Conservation (phyloP, 2,888 invertebrate species). For the Drosophila peninsularis region DNA sequence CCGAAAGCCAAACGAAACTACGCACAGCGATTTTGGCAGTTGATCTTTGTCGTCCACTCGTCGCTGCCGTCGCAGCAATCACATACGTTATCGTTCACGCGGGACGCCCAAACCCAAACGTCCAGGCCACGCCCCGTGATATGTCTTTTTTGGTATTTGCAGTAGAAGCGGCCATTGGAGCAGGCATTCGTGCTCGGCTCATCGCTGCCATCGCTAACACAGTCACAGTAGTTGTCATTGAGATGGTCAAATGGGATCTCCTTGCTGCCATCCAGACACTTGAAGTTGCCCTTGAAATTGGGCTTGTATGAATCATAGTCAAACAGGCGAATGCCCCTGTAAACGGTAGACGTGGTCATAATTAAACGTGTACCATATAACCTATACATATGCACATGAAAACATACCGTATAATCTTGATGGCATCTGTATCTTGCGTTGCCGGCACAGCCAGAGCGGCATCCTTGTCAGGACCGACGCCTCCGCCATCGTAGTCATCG, state of each 20-base stretch:
- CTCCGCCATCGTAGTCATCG: conserved; percentile 61
- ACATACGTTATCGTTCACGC: conserved; percentile 97
- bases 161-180: conserved; percentile 92
- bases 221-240: conserved; percentile 95
- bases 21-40: conserved; percentile 79
- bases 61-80: conserved; percentile 97
- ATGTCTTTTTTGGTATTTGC: conserved; percentile 86
- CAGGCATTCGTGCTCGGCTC: conserved; percentile 96
- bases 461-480: conserved; percentile 13
- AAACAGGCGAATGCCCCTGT: conserved; percentile 84
- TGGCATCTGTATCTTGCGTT: conserved; percentile 54
- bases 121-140: conserved; percentile 83
- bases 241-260: conserved; percentile 87
- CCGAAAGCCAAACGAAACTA: conserved; percentile 42
- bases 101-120: conserved; percentile 82
- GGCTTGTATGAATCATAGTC: conserved; percentile 85
- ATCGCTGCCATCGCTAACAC: conserved; percentile 89
- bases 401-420: conserved; percentile 81
- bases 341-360: not conserved
- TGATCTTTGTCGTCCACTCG: conserved; percentile 87
- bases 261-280: conserved; percentile 84
- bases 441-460: conserved; percentile 17
- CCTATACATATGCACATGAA: not conserved
- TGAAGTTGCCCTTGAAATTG: conserved; percentile 84
- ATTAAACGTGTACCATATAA: not conserved